These are phyloP conservation scores for Philonicus albiceps DNA, from an alignment of 2,888 invertebrate genomes.

Conservation along the genomic window DNA sequence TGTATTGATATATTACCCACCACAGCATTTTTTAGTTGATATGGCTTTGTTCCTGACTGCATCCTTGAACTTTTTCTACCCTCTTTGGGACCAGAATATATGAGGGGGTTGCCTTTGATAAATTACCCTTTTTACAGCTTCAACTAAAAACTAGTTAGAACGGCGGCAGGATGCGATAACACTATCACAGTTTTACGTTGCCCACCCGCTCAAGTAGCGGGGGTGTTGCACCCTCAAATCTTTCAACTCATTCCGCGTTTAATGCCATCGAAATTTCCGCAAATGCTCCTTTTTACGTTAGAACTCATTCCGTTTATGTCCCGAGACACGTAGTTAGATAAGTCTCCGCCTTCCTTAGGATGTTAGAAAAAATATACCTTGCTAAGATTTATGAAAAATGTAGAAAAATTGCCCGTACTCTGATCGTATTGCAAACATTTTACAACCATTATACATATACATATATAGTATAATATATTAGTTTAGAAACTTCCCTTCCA, in stretches of 20 bases:
- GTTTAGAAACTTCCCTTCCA: too few species aligned
- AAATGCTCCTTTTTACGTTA: neutral
- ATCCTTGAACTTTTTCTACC: constrained; percentile 22
- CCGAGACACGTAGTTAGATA: neutral
- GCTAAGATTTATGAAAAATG: neutral
- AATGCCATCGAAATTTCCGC: neutral
- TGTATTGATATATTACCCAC: constrained; percentile 33
- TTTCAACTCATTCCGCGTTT: neutral
- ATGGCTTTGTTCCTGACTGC: constrained; percentile 30
- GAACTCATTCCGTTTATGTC: neutral
- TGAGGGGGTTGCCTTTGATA: constrained; percentile 34
- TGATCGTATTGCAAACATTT: neutral
- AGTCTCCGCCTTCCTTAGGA: neutral
- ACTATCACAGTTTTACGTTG: neutral
- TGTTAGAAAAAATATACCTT: neutral
- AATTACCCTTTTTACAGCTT: constrained; percentile 25
- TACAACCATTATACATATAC: too few species aligned
- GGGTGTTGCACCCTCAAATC: neutral
- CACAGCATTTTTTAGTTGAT: constrained; percentile 1
- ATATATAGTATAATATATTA: too few species aligned
- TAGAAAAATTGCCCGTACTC: neutral
- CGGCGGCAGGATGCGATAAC: neutral
- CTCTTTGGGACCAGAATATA: neutral
- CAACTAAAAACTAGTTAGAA: neutral
- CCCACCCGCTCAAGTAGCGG: neutral